These are phyloP conservation scores for Melanotaenia maccullochi DNA, from an alignment of 2,797 vertebrate species.

Conservation along the genomic window DNA sequence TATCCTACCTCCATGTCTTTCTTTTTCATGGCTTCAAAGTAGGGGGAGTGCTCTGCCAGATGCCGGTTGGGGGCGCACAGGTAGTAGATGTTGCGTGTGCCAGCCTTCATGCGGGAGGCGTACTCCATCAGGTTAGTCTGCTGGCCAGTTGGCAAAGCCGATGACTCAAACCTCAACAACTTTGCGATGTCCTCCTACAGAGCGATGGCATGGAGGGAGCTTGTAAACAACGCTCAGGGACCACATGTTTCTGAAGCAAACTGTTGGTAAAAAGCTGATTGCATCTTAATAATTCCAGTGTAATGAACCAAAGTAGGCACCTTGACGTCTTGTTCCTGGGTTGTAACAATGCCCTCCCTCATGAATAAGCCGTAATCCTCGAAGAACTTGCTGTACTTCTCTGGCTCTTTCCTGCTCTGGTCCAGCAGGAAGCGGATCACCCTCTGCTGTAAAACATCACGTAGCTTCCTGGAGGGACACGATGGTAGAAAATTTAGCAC, in stretches of 20 bases:
- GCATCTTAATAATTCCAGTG: neutral
- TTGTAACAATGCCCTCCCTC: conserved; percentile 94
- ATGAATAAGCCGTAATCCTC: conserved; percentile 96
- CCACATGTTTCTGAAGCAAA: neutral
- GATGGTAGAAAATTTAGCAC: fast-evolving
- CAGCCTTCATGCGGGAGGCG: conserved; percentile 89
- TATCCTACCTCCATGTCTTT: conserved; percentile 93
- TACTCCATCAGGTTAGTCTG: conserved; percentile 92
- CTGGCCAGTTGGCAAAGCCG: conserved; percentile 88
- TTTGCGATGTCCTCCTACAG: conserved; percentile 94
- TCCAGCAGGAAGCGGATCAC: conserved; percentile 94
- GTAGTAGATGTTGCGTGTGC: conserved; percentile 95
- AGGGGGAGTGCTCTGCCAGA: conserved; percentile 93
- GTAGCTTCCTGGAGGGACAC: conserved; percentile 86
- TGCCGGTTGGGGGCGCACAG: conserved; percentile 93
- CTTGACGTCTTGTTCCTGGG: conserved; percentile 92
- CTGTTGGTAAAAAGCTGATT: neutral
- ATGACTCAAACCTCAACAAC: conserved; percentile 92
- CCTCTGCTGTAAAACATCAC: conserved; percentile 91
- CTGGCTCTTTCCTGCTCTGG: conserved; percentile 93
- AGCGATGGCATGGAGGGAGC: neutral
- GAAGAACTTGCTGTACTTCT: conserved; percentile 93
- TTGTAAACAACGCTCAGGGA: neutral
- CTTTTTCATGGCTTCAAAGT: conserved; percentile 96
- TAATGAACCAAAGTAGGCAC: conserved; percentile 61